phyloP scores from a whole-genome alignment of 2,888 invertebrate genomes.

The Perithous albicinctus region DNA sequence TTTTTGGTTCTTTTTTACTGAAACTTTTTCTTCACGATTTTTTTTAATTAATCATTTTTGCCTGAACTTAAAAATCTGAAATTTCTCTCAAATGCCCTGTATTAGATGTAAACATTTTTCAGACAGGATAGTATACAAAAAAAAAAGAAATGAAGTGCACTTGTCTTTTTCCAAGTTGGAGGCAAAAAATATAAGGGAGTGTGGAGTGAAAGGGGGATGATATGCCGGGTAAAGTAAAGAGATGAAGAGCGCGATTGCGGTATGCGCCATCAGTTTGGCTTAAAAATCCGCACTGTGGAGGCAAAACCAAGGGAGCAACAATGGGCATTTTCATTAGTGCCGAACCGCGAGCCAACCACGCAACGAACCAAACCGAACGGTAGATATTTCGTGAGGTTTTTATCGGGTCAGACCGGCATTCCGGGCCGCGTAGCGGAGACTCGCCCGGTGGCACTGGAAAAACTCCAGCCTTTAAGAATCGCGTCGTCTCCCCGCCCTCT shows the following conservation, averaged over 20 bases:
- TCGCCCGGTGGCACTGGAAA: constrained; percentile 76
- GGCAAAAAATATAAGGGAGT: constrained; percentile 32
- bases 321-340: constrained; percentile 80
- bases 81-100: no score
- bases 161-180: neutral
- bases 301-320: constrained; percentile 72
- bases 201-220: constrained; percentile 80
- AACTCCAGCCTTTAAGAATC: constrained; percentile 69
- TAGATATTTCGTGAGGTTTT: constrained; percentile 78
- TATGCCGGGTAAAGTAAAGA: constrained; percentile 81
- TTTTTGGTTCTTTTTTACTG: no score
- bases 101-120: no score
- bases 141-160: neutral
- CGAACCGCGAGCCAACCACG: constrained; percentile 36
- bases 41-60: no score
- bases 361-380: constrained; percentile 65
- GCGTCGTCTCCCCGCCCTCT: constrained; percentile 50
- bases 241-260: constrained; percentile 81
- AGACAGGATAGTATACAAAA: neutral
- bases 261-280: constrained; percentile 80
- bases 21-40: no score
- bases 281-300: constrained; percentile 48
- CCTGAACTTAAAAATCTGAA: no score
- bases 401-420: constrained; percentile 76
- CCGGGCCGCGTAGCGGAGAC: constrained; percentile 71